Evolutionary conservation across 2,113 vertebrate genomes (phyloP).

Genomic region (Equus quagga): DNA sequence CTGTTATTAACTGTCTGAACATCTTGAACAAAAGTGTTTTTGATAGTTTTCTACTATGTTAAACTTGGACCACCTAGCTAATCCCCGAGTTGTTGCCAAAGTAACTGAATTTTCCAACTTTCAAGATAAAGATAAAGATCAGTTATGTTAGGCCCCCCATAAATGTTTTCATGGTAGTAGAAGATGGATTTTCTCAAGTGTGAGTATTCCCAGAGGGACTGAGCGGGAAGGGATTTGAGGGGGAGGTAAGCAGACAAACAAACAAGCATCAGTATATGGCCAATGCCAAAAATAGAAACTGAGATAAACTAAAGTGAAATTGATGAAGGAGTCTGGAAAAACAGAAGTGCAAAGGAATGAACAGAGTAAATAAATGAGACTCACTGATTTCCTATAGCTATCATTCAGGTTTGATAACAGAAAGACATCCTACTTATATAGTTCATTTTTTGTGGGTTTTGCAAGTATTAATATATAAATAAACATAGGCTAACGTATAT

Average conservation of each 20-base stretch:
- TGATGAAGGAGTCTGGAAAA: conserved; percentile 67
- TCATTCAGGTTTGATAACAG: not conserved
- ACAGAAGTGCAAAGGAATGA: not conserved
- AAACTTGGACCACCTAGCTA: not conserved
- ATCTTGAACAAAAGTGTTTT: not conserved
- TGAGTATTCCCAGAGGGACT: conserved; percentile 54
- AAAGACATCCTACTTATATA: not conserved
- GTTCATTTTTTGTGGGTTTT: conserved; percentile 2
- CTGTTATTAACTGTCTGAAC: conserved; percentile 15
- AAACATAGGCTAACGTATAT: not conserved
- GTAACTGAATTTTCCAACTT: not conserved
- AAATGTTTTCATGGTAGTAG: not conserved
- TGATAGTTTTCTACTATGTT: not conserved
- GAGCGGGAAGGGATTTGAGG: not conserved
- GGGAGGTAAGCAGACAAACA: not conserved
- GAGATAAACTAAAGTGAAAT: conserved; percentile 74
- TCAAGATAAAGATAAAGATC: not conserved
- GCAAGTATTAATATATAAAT: not conserved
- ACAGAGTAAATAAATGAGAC: not conserved
- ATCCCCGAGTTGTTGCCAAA: not conserved
- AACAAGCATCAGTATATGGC: conserved; percentile 45
- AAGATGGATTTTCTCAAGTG: conserved; percentile 69
- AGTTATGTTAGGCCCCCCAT: conserved; percentile 52
- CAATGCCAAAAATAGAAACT: conserved; percentile 68
- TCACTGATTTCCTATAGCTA: not conserved